Evolutionary conservation across 2,113 vertebrate genomes (phyloP), one percentile per base, ranked within the genome.

Genomic region (Percopsis transmontana): DNA sequence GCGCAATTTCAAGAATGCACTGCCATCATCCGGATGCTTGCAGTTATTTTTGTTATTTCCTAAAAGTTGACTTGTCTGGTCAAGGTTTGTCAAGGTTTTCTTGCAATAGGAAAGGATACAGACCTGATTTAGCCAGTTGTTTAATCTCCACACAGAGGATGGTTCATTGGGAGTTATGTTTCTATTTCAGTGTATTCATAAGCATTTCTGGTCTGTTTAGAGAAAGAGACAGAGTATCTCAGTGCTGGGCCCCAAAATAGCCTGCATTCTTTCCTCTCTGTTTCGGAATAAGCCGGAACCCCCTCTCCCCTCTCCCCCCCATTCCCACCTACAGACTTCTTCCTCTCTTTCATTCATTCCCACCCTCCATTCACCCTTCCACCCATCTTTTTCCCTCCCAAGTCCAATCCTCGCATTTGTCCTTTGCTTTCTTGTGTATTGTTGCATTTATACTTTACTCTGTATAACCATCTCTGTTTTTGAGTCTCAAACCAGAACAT

Each of bases 221-320:
- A 81, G 27, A 40, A 10, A 38, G 77, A 77, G 67, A 68, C 73
- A 72, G 66, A 61, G 44, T 65, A 90, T 90, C 83, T 87, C 82
- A 80, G 78, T 21, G 50, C 77, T 76, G 74, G 69, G 62, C 81
- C 87, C 82, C 78, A 90, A 91, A 90, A 91, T 92, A 92, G 90
- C 65, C 85, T 3, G 13, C 87, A 91, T 92, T 91, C 89, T 83
- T 92, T 89, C 88, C 81, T 85, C 83, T 81, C 66, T 68, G 81
- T 88, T 88, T 88, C 88, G 51, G 77, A 85, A 76, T 73, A 79
- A 78, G 70, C 79, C 73, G 77, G 83, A 90, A 87, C 81, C 61
- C 24, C 16, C 21, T 4, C 10, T 2, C 8, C 16, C 14, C 23
- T 15, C 5, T 21, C 52, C 13, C 2, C 21, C 2, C 7, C 48